Percentiles rank a stretch among this genome's conserved stretches.
Evolutionary conservation across 2,797 vertebrate species (phyloP).

Genomic region (Leptodactylus fallax): DNA sequence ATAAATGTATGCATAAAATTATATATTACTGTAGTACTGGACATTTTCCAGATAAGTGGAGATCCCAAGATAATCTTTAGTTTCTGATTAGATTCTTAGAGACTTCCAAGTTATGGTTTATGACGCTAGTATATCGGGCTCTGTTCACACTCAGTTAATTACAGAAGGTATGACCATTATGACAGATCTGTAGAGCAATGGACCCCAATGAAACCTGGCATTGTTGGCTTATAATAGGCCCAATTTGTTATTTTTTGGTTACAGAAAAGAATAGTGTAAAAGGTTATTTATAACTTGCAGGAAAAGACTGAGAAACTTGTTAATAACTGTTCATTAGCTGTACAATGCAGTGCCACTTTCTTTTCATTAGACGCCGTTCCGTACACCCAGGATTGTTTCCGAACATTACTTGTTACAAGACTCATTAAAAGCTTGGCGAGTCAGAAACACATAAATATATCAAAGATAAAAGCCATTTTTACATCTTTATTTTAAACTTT

Average conservation of each 20-base stretch:
- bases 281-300: neutral
- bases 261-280: neutral
- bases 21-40: too few relatives aligned
- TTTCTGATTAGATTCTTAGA: too few relatives aligned
- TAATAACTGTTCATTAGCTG: neutral
- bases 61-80: too few relatives aligned
- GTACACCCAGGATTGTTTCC: neutral
- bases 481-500: neutral
- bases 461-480: neutral
- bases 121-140: too few relatives aligned
- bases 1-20: too few relatives aligned
- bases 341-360: neutral
- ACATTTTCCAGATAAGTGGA: too few relatives aligned
- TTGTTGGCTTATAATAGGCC: too few relatives aligned
- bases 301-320: neutral
- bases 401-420: neutral
- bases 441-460: conserved; percentile 12
- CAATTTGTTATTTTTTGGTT: neutral
- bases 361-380: neutral
- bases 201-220: too few relatives aligned
- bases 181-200: too few relatives aligned
- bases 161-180: too few relatives aligned
- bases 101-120: too few relatives aligned
- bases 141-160: too few relatives aligned
- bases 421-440: neutral